These are phyloP conservation scores for Thereva nobilitata DNA, from an alignment of 2,888 invertebrate genomes.

Conservation along the genomic window DNA sequence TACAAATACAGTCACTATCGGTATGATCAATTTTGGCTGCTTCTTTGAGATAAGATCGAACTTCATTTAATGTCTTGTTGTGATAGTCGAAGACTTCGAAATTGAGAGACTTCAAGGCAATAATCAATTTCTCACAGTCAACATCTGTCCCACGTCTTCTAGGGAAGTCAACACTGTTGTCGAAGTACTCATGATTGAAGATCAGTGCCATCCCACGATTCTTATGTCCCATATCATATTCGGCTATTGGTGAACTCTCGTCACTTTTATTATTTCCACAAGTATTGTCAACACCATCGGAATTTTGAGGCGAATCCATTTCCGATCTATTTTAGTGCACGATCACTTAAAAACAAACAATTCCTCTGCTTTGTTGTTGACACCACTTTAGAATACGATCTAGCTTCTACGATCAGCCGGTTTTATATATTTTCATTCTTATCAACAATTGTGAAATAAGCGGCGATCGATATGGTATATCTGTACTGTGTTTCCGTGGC, in stretches of 20 bases:
- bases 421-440: too few species aligned
- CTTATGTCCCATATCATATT: conserved; percentile 86
- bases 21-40: conserved; percentile 69
- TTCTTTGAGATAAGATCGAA: conserved; percentile 67
- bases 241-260: conserved; percentile 58
- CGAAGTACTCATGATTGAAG: conserved; percentile 88
- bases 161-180: conserved; percentile 69
- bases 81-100: conserved; percentile 73
- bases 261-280: conserved; percentile 41
- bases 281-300: too few species aligned
- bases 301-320: too few species aligned
- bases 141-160: conserved; percentile 81
- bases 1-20: conserved; percentile 79
- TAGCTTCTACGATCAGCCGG: too few species aligned
- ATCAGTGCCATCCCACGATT: conserved; percentile 82
- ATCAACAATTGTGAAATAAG: too few species aligned
- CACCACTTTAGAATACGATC: too few species aligned
- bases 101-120: conserved; percentile 67
- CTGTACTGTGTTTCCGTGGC: too few species aligned
- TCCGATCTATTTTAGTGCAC: too few species aligned
- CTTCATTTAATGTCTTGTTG: conserved; percentile 71
- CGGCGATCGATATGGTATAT: too few species aligned
- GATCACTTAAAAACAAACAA: too few species aligned
- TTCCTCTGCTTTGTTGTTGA: too few species aligned
- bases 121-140: conserved; percentile 76